phyloP scores from a whole-genome alignment of 2,797 vertebrate genomes.

The Esox masquinongy region DNA sequence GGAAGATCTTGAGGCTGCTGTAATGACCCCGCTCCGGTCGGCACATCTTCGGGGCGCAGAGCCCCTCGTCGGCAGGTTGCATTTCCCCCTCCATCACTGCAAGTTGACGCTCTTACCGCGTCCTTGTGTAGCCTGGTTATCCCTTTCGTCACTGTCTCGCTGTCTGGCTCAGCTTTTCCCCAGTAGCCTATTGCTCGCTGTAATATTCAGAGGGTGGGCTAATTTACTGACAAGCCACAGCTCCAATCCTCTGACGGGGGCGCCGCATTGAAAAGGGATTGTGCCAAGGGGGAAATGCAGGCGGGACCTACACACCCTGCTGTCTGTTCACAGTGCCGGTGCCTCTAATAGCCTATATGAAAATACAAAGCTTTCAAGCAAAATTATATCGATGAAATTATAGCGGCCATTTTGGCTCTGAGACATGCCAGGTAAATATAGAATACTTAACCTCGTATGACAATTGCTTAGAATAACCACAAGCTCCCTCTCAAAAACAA shows the following conservation, averaged over 20 bases:
- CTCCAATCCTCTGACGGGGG: conserved; percentile 88
- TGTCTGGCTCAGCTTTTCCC: conserved; percentile 57
- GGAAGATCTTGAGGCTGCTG: conserved; percentile 88
- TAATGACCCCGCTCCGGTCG: conserved; percentile 86
- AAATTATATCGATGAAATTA: neutral
- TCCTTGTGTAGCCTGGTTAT: neutral
- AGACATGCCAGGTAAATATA: conserved; percentile 9
- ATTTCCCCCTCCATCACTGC: conserved; percentile 86
- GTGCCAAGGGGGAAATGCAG: conserved; percentile 67
- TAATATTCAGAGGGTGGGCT: conserved; percentile 71
- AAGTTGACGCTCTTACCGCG: conserved; percentile 29
- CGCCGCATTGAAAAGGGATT: conserved; percentile 48
- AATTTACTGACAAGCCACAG: conserved; percentile 86
- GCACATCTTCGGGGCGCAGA: conserved; percentile 87
- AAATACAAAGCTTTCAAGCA: conserved; percentile 4
- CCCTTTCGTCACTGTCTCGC: conserved; percentile 40
- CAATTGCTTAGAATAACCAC: neutral
- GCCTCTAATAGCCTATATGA: conserved; percentile 58
- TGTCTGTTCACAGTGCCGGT: conserved; percentile 50
- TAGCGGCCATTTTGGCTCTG: conserved; percentile 64
- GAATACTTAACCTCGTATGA: neutral
- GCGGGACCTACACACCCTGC: conserved; percentile 65
- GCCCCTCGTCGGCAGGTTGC: conserved; percentile 87
- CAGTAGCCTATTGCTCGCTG: conserved; percentile 37
- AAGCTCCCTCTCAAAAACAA: neutral